Evolutionary conservation across 2,797 vertebrate species (phyloP).

Genomic region (Fratercula arctica): DNA sequence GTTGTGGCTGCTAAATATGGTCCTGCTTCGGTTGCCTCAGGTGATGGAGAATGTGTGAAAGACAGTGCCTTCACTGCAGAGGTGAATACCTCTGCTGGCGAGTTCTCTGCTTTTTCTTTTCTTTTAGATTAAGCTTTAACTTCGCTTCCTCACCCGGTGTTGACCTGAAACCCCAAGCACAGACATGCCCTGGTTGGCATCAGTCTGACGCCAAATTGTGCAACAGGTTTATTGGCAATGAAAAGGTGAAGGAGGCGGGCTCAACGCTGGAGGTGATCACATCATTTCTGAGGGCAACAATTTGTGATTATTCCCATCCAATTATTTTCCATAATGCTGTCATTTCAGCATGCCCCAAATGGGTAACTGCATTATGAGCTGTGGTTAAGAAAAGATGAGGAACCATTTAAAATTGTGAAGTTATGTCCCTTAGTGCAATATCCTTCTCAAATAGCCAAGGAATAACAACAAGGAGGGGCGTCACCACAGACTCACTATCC

Average conservation of each 20-base stretch:
- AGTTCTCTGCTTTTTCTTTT: neutral
- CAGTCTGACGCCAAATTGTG: neutral
- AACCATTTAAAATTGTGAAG: neutral
- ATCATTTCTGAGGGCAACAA: neutral
- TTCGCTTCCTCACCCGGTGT: neutral
- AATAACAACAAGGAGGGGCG: neutral
- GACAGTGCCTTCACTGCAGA: neutral
- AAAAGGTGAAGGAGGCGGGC: neutral
- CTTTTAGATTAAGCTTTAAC: neutral
- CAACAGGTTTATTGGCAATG: neutral
- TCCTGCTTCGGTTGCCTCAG: neutral
- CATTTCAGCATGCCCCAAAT: neutral
- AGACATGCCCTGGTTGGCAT: fast-evolving
- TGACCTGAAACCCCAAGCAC: neutral
- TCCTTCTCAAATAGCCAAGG: neutral
- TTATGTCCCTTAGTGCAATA: neutral
- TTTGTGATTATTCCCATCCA: neutral
- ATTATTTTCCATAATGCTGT: neutral
- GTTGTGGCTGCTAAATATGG: neutral
- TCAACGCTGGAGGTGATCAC: neutral
- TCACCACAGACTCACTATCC: neutral
- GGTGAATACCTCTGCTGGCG: neutral
- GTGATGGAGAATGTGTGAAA: neutral
- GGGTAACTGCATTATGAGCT: neutral
- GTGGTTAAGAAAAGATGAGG: neutral